Percentiles rank a stretch among this genome's conserved stretches.
These are phyloP conservation scores for Eubasilissa regina DNA, from an alignment of 1,140 invertebrate species.

Conservation along the genomic window DNA sequence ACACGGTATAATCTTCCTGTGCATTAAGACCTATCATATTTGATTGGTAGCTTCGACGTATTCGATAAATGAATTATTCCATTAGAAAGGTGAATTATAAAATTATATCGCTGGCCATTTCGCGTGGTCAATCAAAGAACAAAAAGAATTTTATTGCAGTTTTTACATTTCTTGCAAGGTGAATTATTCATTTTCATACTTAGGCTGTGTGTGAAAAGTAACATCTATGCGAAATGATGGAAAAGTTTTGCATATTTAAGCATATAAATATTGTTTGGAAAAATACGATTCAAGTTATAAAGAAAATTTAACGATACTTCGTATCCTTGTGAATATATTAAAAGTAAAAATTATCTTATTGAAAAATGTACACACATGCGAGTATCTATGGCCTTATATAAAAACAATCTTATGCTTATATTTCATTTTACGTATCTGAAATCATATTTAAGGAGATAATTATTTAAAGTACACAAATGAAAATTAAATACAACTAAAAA, in stretches of 20 bases:
- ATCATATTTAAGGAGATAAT: too few species aligned
- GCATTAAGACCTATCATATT: conserved; percentile 15
- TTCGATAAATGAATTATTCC: conserved; percentile 7
- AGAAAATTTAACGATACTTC: too few species aligned
- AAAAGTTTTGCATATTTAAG: neutral
- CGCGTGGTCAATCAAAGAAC: conserved; percentile 2
- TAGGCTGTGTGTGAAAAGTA: neutral
- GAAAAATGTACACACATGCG: too few species aligned
- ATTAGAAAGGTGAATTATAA: conserved; percentile 27
- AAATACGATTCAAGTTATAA: too few species aligned
- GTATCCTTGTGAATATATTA: too few species aligned
- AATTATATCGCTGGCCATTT: neutral
- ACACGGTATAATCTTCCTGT: neutral
- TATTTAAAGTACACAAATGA: too few species aligned
- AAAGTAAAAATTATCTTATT: too few species aligned
- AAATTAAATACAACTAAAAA: too few species aligned
- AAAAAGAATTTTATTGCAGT: neutral
- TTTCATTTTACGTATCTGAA: too few species aligned
- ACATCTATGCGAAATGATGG: neutral
- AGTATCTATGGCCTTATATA: too few species aligned
- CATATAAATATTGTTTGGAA: too few species aligned
- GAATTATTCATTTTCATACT: conserved; percentile 4
- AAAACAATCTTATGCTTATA: too few species aligned
- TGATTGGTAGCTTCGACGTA: conserved; percentile 11
- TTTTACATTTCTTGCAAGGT: conserved; percentile 3